Conservation (phyloP, 2,888 invertebrate genomes). For the Tenthredo notha region DNA sequence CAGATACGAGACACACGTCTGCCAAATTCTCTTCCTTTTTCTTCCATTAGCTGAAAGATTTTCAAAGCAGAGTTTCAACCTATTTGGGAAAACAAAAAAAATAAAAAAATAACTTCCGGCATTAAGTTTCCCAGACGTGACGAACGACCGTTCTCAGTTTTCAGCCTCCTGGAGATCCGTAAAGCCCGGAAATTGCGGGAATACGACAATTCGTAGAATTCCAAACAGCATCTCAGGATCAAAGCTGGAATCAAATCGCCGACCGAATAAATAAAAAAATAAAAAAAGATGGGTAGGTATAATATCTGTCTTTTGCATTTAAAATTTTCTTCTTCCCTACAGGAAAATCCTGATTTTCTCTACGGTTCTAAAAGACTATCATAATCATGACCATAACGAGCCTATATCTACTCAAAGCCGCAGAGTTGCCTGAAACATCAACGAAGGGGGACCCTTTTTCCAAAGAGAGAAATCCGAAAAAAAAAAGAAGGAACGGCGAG, state of each 20-base stretch:
- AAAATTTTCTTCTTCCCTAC: not conserved
- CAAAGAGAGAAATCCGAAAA: not conserved
- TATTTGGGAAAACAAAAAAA: slow-evolving; percentile 8
- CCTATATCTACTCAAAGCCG: not conserved
- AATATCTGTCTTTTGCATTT: not conserved
- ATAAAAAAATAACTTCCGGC: not conserved
- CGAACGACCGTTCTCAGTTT: not conserved
- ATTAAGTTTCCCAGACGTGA: not conserved
- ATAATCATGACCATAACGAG: not conserved
- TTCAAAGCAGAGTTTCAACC: not conserved
- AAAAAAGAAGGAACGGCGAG: not conserved
- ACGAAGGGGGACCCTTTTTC: not conserved
- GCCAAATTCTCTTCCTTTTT: not conserved
- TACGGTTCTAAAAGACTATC: not conserved
- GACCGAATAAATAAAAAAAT: too few relatives aligned
- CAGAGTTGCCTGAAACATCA: not conserved
- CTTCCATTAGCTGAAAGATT: not conserved
- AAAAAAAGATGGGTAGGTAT: too few relatives aligned
- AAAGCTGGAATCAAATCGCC: not conserved
- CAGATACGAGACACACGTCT: not conserved
- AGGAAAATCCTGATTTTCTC: not conserved
- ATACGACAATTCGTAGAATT: not conserved
- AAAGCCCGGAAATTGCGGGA: not conserved
- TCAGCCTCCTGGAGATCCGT: not conserved
- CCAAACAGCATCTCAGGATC: not conserved